Conservation (phyloP, 2,113 vertebrate species). For the Cichladusa arquata region DNA sequence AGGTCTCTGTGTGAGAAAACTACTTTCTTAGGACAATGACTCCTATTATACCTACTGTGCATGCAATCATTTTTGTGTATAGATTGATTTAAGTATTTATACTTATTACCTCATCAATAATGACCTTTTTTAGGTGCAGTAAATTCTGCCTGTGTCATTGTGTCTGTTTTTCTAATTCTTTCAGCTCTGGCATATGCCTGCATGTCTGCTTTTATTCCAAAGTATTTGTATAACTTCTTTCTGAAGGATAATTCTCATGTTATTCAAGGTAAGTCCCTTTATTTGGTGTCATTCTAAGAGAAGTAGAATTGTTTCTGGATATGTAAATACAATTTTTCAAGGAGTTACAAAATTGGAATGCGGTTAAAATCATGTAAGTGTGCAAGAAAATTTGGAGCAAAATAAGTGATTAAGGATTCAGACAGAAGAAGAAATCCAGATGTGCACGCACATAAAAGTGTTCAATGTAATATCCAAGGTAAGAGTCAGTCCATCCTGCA, state of each 20-base stretch:
- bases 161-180: background rate
- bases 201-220: constrained; percentile 99
- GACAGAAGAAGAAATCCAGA: background rate
- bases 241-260: constrained; percentile 99
- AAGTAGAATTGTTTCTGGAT: background rate
- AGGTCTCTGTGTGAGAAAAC: background rate
- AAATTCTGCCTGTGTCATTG: background rate
- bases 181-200: constrained; percentile 94
- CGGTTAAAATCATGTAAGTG: background rate
- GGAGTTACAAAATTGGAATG: background rate
- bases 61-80: background rate
- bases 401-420: background rate
- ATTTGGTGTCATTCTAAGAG: background rate
- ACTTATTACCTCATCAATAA: background rate
- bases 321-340: background rate
- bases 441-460: accelerated
- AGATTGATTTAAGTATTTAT: background rate
- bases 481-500: background rate
- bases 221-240: constrained; percentile 99
- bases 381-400: background rate
- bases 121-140: background rate
- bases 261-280: constrained; percentile 88
- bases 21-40: background rate
- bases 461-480: background rate
- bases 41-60: background rate